phyloP scores from a whole-genome alignment of 2,888 invertebrate species.

The Sminthurides aquaticus region DNA sequence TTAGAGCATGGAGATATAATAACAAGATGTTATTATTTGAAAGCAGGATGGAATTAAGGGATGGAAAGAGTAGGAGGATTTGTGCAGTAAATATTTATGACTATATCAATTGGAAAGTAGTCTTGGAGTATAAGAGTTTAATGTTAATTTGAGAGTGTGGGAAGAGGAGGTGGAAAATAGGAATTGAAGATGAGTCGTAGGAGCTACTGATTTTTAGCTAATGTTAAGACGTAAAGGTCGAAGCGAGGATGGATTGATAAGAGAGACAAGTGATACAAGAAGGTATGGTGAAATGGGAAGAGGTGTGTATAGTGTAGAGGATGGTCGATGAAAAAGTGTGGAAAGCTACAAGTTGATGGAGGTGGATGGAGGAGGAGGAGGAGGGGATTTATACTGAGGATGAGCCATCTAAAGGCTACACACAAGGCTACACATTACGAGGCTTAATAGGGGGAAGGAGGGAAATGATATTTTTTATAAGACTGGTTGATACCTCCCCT shows the following conservation, averaged over 20 bases:
- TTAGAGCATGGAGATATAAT: no score
- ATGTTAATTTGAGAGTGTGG: no score
- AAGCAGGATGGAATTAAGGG: no score
- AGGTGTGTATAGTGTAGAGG: no score
- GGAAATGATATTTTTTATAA: conserved; percentile 6
- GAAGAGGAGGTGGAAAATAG: not conserved
- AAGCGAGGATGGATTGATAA: no score
- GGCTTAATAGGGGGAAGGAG: not conserved
- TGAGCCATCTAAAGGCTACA: not conserved
- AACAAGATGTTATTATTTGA: no score
- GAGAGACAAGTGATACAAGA: no score
- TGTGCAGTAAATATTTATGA: not conserved
- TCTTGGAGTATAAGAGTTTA: not conserved
- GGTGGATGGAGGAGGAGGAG: no score
- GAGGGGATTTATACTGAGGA: no score
- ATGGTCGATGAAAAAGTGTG: no score
- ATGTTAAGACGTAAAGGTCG: not conserved
- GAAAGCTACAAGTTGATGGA: no score
- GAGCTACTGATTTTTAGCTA: not conserved
- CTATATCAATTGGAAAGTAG: not conserved
- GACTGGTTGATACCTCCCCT: not conserved
- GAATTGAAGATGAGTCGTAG: not conserved
- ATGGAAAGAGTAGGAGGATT: not conserved
- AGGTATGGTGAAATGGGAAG: no score
- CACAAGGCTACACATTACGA: not conserved